Conservation (phyloP, 2,797 vertebrate genomes). For the Halcyon leucocephala region DNA sequence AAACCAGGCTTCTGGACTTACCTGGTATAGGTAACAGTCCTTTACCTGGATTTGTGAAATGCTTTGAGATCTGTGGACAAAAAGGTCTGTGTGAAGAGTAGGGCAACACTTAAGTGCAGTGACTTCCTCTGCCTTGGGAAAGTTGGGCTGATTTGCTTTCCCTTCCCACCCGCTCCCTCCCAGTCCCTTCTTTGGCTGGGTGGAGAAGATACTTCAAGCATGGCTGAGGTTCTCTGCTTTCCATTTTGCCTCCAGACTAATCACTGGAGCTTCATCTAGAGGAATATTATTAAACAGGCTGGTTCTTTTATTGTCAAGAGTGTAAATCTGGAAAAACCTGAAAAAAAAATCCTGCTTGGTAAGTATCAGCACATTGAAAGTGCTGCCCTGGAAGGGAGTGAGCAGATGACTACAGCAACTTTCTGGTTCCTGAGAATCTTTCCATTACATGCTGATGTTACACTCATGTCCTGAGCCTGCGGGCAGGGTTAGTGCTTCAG, state of each 20-base stretch:
- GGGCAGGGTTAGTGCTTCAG: neutral
- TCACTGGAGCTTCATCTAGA: neutral
- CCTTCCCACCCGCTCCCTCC: neutral
- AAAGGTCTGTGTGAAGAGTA: neutral
- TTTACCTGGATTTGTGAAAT: neutral
- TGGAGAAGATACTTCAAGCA: neutral
- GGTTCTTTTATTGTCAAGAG: neutral
- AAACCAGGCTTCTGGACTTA: neutral
- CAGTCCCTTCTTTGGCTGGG: neutral
- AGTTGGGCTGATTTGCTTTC: neutral
- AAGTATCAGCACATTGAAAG: neutral
- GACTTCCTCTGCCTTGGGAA: neutral
- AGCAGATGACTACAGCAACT: neutral
- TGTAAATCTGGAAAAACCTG: slow-evolving; percentile 42
- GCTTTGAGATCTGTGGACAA: neutral
- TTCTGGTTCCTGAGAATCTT: neutral
- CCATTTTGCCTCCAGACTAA: slow-evolving; percentile 9
- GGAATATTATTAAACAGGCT: neutral
- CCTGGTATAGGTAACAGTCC: neutral
- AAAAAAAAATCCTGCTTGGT: neutral
- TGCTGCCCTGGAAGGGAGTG: neutral
- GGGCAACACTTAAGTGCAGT: fast-evolving
- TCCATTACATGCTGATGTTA: neutral
- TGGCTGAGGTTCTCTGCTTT: neutral
- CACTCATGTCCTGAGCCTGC: neutral